Conservation (phyloP, 2,797 vertebrate species). For the Hoplostethus mediterraneus region DNA sequence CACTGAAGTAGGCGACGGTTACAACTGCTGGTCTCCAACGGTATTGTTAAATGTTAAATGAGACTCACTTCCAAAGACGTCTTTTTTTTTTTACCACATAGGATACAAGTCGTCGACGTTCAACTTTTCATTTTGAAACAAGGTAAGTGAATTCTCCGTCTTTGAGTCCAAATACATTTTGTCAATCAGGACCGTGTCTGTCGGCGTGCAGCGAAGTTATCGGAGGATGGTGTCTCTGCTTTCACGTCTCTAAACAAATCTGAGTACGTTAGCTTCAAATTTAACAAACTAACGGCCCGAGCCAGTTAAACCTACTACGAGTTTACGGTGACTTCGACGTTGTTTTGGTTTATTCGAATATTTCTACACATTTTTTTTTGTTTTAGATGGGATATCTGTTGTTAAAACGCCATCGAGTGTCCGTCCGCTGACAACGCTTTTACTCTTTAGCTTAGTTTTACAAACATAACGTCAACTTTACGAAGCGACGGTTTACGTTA, state of each 20-base stretch:
- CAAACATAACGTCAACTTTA: not conserved
- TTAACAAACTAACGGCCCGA: too few relatives aligned
- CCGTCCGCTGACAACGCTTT: not conserved
- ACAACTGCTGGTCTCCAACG: slow-evolving; percentile 41
- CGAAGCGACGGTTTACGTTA: too few relatives aligned
- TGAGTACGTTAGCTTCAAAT: too few relatives aligned
- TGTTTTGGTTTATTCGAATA: not conserved
- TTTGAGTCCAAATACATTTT: not conserved
- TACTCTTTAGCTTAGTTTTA: not conserved
- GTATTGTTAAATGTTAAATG: slow-evolving; percentile 53
- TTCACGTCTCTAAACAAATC: not conserved
- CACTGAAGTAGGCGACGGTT: slow-evolving; percentile 57
- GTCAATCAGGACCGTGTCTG: not conserved
- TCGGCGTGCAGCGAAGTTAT: slow-evolving; percentile 8
- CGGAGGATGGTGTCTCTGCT: not conserved
- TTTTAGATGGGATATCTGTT: not conserved
- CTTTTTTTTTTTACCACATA: not conserved
- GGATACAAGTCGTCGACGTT: not conserved
- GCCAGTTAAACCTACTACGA: too few relatives aligned
- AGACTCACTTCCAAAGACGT: slow-evolving; percentile 29
- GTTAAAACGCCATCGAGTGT: not conserved
- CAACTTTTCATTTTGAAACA: not conserved
- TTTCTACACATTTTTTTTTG: not conserved
- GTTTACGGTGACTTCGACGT: not conserved
- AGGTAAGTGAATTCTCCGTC: slow-evolving; percentile 57